These are phyloP conservation scores for Polietes domitor DNA, from an alignment of 2,888 invertebrate genomes.

Conservation along the genomic window DNA sequence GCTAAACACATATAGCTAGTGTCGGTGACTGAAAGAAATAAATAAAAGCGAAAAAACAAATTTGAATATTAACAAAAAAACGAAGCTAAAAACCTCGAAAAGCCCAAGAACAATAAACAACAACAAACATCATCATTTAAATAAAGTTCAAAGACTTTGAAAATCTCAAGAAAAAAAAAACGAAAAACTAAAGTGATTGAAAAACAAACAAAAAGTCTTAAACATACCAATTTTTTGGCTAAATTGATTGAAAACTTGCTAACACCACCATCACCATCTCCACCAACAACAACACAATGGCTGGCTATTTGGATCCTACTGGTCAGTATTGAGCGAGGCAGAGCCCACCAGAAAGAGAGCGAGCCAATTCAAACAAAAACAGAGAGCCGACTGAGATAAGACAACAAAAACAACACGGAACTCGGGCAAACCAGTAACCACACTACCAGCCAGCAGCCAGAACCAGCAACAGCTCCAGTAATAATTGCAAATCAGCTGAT, in stretches of 20 bases:
- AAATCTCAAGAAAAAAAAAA: conserved; percentile 39
- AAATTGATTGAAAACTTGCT: conserved; percentile 61
- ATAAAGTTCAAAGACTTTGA: conserved; percentile 70
- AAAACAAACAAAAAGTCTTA: conserved; percentile 33
- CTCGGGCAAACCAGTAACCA: too few species aligned
- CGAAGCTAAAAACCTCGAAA: conserved; percentile 36
- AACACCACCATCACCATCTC: too few species aligned
- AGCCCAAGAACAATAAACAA: conserved; percentile 65
- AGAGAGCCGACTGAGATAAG: conserved; percentile 41
- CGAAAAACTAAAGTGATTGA: conserved; percentile 64
- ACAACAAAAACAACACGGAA: conserved; percentile 14
- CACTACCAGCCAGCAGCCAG: conserved; percentile 3
- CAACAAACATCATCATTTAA: conserved; percentile 64
- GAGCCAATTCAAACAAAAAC: conserved; percentile 52
- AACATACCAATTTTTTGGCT: conserved; percentile 4
- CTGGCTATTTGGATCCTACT: conserved; percentile 79
- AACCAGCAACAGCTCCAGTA: conserved; percentile 15
- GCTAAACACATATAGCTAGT: conserved; percentile 69
- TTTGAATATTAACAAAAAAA: conserved; percentile 25
- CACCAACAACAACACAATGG: conserved; percentile 72
- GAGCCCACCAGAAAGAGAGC: conserved; percentile 16
- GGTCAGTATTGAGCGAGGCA: conserved; percentile 76
- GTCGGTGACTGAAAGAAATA: conserved; percentile 77
- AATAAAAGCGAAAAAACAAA: conserved; percentile 8
- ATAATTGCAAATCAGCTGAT: conserved; percentile 54